Conservation (phyloP, 2,888 invertebrate species). For the Tanypteryx hageni region DNA sequence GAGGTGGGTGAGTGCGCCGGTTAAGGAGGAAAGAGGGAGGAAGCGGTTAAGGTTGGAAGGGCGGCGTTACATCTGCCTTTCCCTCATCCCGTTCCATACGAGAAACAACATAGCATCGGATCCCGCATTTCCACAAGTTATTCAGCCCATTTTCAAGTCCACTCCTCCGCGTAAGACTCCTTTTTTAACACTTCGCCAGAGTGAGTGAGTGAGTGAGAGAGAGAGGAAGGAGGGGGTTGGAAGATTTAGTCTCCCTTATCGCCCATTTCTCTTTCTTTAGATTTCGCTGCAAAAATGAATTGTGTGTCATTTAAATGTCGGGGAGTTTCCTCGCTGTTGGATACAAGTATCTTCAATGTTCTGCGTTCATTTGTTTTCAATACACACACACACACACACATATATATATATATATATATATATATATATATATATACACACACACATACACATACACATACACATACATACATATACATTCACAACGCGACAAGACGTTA, state of each 20-base stretch:
- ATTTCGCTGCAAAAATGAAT: background rate
- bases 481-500: too few relatives aligned
- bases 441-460: too few relatives aligned
- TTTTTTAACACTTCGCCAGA: background rate
- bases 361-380: too few relatives aligned
- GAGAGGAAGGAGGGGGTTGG: background rate
- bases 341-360: too few relatives aligned
- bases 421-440: too few relatives aligned
- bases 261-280: background rate
- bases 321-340: background rate
- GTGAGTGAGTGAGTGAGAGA: background rate
- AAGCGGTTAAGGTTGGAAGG: background rate
- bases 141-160: background rate
- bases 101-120: background rate
- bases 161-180: background rate
- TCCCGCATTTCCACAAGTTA: constrained; percentile 23
- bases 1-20: background rate
- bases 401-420: too few relatives aligned
- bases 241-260: background rate
- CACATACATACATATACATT: too few relatives aligned
- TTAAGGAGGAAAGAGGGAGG: background rate
- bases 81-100: background rate
- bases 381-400: too few relatives aligned
- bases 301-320: background rate
- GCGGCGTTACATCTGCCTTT: background rate